Conservation (phyloP, 37 sponge, comb jelly and placozoan species). For the Halichondria panicea region DNA sequence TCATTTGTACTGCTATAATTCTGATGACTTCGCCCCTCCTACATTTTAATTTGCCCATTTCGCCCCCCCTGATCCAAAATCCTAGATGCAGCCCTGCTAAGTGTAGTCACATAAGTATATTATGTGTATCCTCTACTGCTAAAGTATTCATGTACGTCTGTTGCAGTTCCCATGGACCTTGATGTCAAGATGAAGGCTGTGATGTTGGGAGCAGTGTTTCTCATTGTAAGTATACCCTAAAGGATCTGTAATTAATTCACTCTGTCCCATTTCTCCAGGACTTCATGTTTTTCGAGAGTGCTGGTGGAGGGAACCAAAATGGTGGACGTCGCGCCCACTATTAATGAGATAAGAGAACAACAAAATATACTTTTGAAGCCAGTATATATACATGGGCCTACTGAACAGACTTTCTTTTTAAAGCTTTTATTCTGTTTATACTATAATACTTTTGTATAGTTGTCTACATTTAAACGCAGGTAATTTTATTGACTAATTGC, state of each 20-base stretch:
- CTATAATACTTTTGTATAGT: too few relatives aligned
- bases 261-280: slow-evolving; percentile 34
- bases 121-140: too few relatives aligned
- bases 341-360: too few relatives aligned
- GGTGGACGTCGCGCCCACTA: neutral
- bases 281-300: slow-evolving; percentile 72
- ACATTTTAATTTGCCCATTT: neutral
- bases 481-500: too few relatives aligned
- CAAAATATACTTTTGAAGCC: too few relatives aligned
- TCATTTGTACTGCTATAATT: neutral
- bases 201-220: slow-evolving; percentile 85
- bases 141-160: neutral
- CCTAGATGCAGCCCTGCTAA: too few relatives aligned
- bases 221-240: slow-evolving; percentile 74
- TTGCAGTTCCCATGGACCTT: slow-evolving; percentile 90
- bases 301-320: slow-evolving; percentile 8
- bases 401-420: too few relatives aligned
- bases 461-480: too few relatives aligned
- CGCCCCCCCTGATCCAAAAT: too few relatives aligned
- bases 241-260: neutral
- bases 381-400: too few relatives aligned
- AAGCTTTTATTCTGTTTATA: too few relatives aligned
- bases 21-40: neutral
- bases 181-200: slow-evolving; percentile 94
- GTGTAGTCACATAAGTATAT: too few relatives aligned